phyloP scores from a whole-genome alignment of 2,113 vertebrate species.

The Antechinus stuartii region DNA sequence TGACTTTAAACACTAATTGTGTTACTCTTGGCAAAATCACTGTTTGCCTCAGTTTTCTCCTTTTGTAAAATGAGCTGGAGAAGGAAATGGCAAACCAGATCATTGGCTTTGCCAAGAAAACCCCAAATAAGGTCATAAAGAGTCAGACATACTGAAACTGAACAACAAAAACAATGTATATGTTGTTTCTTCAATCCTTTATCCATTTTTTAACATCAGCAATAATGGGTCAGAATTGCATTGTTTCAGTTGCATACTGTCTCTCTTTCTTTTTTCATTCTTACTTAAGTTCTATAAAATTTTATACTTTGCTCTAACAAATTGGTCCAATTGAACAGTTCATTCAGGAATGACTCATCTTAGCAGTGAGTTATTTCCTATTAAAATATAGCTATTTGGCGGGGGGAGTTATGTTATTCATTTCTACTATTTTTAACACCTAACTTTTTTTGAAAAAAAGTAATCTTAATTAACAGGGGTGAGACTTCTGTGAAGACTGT shows the following conservation, averaged over 20 bases:
- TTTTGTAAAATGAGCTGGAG: not conserved
- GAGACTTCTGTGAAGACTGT: not conserved
- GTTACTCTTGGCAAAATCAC: not conserved
- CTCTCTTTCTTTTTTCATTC: not conserved
- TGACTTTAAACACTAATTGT: not conserved
- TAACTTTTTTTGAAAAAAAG: not conserved
- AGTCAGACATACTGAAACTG: not conserved
- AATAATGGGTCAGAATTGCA: not conserved
- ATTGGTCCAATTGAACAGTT: not conserved
- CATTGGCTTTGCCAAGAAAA: not conserved
- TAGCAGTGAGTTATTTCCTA: not conserved
- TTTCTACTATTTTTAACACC: not conserved
- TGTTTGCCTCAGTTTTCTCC: not conserved
- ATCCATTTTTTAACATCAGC: not conserved
- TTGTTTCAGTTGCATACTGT: not conserved
- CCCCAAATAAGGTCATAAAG: not conserved
- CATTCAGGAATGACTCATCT: not conserved
- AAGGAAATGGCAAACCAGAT: not conserved
- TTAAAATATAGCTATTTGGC: not conserved
- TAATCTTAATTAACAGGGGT: not conserved
- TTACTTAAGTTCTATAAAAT: not conserved
- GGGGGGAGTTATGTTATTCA: not conserved
- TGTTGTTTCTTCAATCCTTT: not conserved
- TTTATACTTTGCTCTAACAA: not conserved
- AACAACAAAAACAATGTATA: not conserved